Conservation (phyloP, 2,888 invertebrate species). For the Oasisia sp. region DNA sequence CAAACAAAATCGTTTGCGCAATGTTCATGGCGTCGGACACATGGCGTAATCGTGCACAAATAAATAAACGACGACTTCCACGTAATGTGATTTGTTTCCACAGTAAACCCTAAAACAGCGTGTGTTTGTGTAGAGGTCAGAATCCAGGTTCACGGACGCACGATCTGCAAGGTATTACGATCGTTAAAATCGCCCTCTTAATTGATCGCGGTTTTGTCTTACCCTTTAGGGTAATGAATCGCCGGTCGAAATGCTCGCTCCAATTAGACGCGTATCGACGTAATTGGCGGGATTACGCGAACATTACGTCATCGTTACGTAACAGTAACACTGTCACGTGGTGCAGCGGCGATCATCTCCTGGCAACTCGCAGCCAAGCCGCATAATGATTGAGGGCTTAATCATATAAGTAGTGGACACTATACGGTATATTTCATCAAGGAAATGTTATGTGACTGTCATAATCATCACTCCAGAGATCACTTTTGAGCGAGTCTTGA, state of each 20-base stretch:
- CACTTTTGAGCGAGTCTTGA: not conserved
- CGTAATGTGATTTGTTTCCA: not conserved
- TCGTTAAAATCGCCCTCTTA: not conserved
- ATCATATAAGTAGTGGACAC: not conserved
- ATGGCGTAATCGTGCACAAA: not conserved
- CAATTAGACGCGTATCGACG: not conserved
- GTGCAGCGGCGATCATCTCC: not conserved
- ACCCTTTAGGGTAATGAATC: not conserved
- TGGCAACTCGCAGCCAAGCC: not conserved
- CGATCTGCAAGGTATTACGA: not conserved
- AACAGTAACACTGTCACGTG: not conserved
- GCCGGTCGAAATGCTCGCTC: not conserved
- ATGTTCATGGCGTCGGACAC: not conserved
- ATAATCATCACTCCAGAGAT: not conserved
- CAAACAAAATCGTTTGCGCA: not conserved
- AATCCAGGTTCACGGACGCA: not conserved
- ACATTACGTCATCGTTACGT: not conserved
- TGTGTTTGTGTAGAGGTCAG: not conserved
- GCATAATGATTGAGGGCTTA: not conserved
- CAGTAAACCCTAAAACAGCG: not conserved
- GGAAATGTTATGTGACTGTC: not conserved
- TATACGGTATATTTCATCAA: not conserved
- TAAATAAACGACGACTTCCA: not conserved
- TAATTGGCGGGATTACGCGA: not conserved
- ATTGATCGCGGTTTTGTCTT: not conserved